Evolutionary conservation across 1,140 invertebrate genomes (phyloP).

Genomic region (Heliconius melpomene): DNA sequence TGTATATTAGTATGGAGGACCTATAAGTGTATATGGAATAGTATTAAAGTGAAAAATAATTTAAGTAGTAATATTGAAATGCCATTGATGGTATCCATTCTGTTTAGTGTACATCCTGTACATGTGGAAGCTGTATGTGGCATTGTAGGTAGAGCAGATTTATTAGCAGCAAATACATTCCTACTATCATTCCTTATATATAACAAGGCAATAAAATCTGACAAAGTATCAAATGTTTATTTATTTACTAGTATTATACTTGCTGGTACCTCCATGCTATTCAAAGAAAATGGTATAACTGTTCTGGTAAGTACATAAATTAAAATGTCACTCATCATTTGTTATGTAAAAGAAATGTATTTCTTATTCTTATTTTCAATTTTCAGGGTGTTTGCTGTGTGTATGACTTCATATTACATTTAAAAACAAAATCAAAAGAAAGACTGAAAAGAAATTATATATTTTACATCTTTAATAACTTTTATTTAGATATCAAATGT

Average conservation of each 20-base stretch:
- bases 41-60: conserved; percentile 40
- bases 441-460: conserved; percentile 30
- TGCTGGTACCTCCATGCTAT: conserved; percentile 86
- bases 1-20: conserved; percentile 81
- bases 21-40: conserved; percentile 82
- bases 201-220: conserved; percentile 55
- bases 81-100: conserved; percentile 84
- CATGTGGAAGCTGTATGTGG: conserved; percentile 97
- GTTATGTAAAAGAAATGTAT: not conserved
- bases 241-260: conserved; percentile 73
- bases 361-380: not conserved
- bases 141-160: conserved; percentile 96
- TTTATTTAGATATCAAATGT: conserved; percentile 33
- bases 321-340: not conserved
- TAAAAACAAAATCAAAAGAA: conserved; percentile 20
- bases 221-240: conserved; percentile 44
- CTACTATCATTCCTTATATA: conserved; percentile 87
- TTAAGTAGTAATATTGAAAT: conserved; percentile 44
- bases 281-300: conserved; percentile 97
- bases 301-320: conserved; percentile 86
- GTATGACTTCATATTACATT: conserved; percentile 81
- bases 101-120: conserved; percentile 97
- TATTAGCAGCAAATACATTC: conserved; percentile 90
- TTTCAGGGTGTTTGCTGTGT: conserved; percentile 87
- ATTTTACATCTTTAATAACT: conserved; percentile 25